These are phyloP conservation scores for Polyommatus iphigenia DNA, from an alignment of 2,888 invertebrate genomes.

Conservation along the genomic window DNA sequence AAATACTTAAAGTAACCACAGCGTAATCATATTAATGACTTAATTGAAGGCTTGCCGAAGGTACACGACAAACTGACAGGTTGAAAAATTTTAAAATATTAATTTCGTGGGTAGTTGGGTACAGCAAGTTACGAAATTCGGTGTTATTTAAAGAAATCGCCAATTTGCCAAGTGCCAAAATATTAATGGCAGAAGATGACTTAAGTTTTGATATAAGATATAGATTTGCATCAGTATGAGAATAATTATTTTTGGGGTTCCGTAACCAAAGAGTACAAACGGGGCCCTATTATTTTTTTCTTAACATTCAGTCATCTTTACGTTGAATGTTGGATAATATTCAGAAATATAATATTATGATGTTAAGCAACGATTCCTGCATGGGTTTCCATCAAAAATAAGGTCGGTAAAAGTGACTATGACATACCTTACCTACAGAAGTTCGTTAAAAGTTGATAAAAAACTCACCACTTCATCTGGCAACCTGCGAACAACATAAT, in stretches of 20 bases:
- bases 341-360: too few species aligned
- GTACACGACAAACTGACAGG: conserved; percentile 17
- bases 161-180: neutral
- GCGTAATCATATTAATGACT: conserved; percentile 27
- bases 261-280: too few species aligned
- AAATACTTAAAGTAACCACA: conserved; percentile 23
- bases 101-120: conserved; percentile 5
- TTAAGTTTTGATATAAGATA: neutral
- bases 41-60: conserved; percentile 21
- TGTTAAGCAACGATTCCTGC: neutral
- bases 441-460: conserved; percentile 38
- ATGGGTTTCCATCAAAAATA: neutral
- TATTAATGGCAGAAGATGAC: neutral
- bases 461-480: conserved; percentile 48
- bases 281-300: too few species aligned
- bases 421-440: conserved; percentile 33
- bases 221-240: too few species aligned
- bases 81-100: conserved; percentile 9
- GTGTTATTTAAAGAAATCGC: neutral
- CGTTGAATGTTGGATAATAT: too few species aligned
- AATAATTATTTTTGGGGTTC: too few species aligned
- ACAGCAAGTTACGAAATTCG: neutral
- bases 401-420: conserved; percentile 25
- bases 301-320: too few species aligned
- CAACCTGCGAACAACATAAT: conserved; percentile 58